Percentiles rank a stretch among this genome's conserved stretches.
These are phyloP conservation scores for Haemorhous mexicanus DNA, from an alignment of 2,113 vertebrate genomes.

Conservation along the genomic window DNA sequence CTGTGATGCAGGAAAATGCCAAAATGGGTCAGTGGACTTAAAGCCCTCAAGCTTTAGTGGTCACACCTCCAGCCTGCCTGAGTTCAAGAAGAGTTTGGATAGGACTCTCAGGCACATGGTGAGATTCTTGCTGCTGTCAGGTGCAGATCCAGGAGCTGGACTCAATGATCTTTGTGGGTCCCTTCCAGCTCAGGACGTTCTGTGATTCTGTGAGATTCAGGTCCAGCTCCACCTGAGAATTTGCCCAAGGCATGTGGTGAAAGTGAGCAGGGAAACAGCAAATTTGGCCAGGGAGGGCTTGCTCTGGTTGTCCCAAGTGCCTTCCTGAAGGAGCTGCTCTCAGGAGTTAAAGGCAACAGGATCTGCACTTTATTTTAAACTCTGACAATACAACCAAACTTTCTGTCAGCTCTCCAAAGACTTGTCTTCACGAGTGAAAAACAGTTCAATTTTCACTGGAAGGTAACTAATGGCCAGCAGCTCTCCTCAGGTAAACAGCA, in stretches of 20 bases:
- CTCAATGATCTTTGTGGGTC: background rate
- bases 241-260: rapidly evolving
- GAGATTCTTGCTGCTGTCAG: background rate
- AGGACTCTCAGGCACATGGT: background rate
- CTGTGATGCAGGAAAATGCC: background rate
- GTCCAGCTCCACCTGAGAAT: background rate
- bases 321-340: background rate
- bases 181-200: background rate
- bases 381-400: background rate
- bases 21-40: background rate
- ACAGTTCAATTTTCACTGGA: background rate
- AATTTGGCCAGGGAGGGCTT: background rate
- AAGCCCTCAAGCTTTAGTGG: background rate
- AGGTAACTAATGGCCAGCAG: background rate
- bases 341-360: background rate
- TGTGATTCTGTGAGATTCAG: background rate
- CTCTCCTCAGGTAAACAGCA: constrained; percentile 11
- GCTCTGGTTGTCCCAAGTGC: background rate
- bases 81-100: background rate
- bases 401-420: constrained; percentile 17
- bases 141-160: background rate
- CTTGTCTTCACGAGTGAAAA: background rate
- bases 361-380: background rate
- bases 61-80: background rate
- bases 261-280: background rate